phyloP scores from a whole-genome alignment of 2,888 invertebrate genomes.

The Itoplectis maculator region DNA sequence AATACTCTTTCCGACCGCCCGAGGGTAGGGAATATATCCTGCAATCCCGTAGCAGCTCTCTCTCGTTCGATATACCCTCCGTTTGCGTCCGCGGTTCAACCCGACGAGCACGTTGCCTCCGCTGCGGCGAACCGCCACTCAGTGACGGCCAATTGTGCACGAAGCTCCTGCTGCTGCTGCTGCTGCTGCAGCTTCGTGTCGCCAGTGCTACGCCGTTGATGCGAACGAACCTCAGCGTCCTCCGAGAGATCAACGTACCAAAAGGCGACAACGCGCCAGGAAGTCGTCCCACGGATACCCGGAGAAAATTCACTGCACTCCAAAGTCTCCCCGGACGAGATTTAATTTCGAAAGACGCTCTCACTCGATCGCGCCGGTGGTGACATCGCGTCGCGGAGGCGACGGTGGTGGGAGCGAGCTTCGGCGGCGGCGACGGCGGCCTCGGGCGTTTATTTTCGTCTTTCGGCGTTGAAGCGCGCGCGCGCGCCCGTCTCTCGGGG shows the following conservation, averaged over 20 bases:
- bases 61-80: conserved; percentile 63
- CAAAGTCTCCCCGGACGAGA: not conserved
- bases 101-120: conserved; percentile 28
- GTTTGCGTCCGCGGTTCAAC: too few species aligned
- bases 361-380: not conserved
- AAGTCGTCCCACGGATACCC: too few species aligned
- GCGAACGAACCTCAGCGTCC: too few species aligned
- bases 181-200: too few species aligned
- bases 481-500: conserved; percentile 16
- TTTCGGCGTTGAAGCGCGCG: conserved; percentile 40
- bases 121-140: conserved; percentile 24
- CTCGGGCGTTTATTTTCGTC: conserved; percentile 82
- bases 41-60: not conserved
- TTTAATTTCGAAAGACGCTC: not conserved
- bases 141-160: not conserved
- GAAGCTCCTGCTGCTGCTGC: not conserved
- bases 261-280: not conserved
- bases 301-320: conserved; percentile 68
- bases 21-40: not conserved
- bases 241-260: not conserved
- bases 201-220: too few species aligned
- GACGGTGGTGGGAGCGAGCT: conserved; percentile 80
- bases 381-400: conserved; percentile 69
- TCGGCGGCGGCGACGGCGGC: too few species aligned
- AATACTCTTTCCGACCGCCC: not conserved